A percentile compares a stretch with the other conserved stretches of the same genome.
These are phyloP conservation scores for Pseudois nayaur DNA, from an alignment of 2,113 vertebrate genomes.

Conservation along the genomic window DNA sequence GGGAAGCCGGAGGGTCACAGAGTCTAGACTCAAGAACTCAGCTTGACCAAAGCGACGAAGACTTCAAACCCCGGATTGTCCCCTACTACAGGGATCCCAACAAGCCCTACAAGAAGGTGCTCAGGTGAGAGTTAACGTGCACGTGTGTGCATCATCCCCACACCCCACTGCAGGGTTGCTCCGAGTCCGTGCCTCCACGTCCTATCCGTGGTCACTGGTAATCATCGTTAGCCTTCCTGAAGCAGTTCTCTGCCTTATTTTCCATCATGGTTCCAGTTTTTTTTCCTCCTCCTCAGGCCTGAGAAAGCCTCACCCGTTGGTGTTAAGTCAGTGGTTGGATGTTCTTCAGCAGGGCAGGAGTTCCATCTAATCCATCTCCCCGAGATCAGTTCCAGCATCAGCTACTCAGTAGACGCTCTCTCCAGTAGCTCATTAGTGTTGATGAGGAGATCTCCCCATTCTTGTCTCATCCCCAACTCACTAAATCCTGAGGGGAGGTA, in stretches of 20 bases:
- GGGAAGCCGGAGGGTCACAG: constrained; percentile 69
- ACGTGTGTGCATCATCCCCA: accelerated
- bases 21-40: constrained; percentile 56
- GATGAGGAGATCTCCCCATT: background rate
- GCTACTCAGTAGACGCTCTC: background rate
- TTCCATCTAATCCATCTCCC: background rate
- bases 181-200: background rate
- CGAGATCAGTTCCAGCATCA: background rate
- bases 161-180: background rate
- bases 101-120: constrained; percentile 94
- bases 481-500: background rate
- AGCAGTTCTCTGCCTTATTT: background rate
- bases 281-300: background rate
- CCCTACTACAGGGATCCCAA: constrained; percentile 93
- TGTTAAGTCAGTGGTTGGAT: background rate
- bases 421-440: background rate
- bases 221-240: accelerated
- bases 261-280: background rate
- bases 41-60: constrained; percentile 69
- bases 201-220: background rate
- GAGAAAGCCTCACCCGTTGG: background rate
- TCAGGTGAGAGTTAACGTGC: constrained; percentile 82
- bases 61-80: constrained; percentile 90
- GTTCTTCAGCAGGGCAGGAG: background rate
- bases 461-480: background rate